Evolutionary conservation across 1,140 invertebrate genomes (phyloP).

Genomic region (Aleiodes sp.): DNA sequence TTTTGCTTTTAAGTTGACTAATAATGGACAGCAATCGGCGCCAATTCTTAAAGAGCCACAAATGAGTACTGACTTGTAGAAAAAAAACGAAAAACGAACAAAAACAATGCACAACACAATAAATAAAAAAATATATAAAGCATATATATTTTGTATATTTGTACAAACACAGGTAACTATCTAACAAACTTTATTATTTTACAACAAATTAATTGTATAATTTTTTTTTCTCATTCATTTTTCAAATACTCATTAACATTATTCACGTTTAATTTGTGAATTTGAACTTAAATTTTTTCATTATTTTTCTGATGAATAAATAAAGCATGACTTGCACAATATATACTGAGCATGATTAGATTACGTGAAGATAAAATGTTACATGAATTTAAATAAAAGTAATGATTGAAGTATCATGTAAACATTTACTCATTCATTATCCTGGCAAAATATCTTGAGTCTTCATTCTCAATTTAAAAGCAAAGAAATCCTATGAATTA

Average conservation of each 20-base stretch:
- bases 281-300: too few relatives aligned
- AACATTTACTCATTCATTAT: background rate
- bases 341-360: too few relatives aligned
- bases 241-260: too few relatives aligned
- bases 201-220: too few relatives aligned
- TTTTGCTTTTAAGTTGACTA: constrained; percentile 67
- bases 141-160: background rate
- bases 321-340: too few relatives aligned
- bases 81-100: constrained; percentile 59
- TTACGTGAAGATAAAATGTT: too few relatives aligned
- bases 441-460: background rate
- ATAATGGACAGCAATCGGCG: constrained; percentile 64
- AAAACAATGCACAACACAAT: constrained; percentile 58
- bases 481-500: background rate
- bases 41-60: constrained; percentile 64
- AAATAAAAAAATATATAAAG: constrained; percentile 47
- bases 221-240: too few relatives aligned
- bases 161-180: constrained; percentile 15
- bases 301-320: too few relatives aligned
- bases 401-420: background rate
- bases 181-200: constrained; percentile 27
- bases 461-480: background rate
- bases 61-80: constrained; percentile 66
- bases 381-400: too few relatives aligned
- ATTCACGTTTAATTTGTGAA: too few relatives aligned